Evolutionary conservation across 2,797 vertebrate species (phyloP).

Genomic region (Cossypha caffra): DNA sequence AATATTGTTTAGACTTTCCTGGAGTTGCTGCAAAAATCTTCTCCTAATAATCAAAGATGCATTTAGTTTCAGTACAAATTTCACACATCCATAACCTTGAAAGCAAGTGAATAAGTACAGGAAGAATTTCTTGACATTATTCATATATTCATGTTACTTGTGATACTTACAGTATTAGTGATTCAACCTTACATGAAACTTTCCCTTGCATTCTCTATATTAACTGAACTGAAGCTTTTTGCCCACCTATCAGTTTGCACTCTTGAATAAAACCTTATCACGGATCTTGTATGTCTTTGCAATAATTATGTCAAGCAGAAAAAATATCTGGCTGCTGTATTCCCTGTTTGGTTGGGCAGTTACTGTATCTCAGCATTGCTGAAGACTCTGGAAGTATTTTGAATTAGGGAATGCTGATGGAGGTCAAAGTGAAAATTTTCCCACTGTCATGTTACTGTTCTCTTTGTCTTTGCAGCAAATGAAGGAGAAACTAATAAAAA

Average conservation of each 20-base stretch:
- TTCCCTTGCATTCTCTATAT: background rate
- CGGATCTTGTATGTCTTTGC: background rate
- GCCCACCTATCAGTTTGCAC: background rate
- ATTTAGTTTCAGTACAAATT: background rate
- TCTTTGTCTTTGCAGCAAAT: background rate
- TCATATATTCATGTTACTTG: background rate
- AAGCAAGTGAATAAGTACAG: background rate
- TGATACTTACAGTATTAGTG: background rate
- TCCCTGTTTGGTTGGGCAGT: rapidly evolving
- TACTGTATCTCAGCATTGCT: background rate
- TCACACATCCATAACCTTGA: background rate
- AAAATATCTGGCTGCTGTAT: background rate
- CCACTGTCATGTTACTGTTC: rapidly evolving
- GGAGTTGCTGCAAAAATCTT: background rate
- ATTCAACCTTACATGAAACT: background rate
- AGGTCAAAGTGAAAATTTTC: background rate
- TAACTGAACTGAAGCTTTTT: background rate
- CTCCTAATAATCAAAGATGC: background rate
- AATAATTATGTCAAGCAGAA: background rate
- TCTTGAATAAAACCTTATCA: background rate
- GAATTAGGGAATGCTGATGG: background rate
- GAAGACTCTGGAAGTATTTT: background rate
- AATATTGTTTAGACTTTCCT: background rate
- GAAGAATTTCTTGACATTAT: background rate
- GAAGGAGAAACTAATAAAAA: background rate